phyloP scores from a whole-genome alignment of 2,888 invertebrate species.

The Lepidocyrtinus sp. region DNA sequence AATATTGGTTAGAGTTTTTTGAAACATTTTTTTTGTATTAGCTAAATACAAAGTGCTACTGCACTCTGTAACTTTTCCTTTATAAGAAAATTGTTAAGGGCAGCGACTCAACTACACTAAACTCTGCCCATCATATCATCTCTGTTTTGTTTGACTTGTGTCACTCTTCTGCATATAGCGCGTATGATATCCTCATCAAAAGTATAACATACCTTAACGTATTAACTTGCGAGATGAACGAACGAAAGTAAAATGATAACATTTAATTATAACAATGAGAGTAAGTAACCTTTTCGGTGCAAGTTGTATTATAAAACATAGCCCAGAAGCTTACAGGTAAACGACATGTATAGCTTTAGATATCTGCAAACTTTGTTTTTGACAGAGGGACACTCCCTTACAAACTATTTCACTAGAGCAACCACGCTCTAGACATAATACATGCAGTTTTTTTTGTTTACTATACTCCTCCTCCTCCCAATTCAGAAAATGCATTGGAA shows the following conservation, averaged over 20 bases:
- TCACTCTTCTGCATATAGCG: background rate
- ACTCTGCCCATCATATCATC: slow-evolving; percentile 54
- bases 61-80: background rate
- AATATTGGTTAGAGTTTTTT: background rate
- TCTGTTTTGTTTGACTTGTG: slow-evolving; percentile 19
- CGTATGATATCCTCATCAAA: background rate
- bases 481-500: background rate
- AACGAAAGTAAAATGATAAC: slow-evolving; percentile 43
- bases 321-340: background rate
- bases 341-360: too few species aligned
- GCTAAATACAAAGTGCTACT: background rate
- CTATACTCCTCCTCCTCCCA: background rate
- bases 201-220: background rate
- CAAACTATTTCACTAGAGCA: slow-evolving; percentile 34
- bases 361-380: background rate
- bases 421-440: background rate
- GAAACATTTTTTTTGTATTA: background rate
- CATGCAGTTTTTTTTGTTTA: background rate
- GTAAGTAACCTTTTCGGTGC: background rate
- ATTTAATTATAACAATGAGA: slow-evolving; percentile 24
- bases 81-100: slow-evolving; percentile 43
- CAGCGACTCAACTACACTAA: slow-evolving; percentile 46
- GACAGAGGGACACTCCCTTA: slow-evolving; percentile 57
- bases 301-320: background rate
- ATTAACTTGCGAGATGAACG: slow-evolving; percentile 40